Conservation (phyloP, 2,797 vertebrate genomes). For the Rhynchotus rufescens region DNA sequence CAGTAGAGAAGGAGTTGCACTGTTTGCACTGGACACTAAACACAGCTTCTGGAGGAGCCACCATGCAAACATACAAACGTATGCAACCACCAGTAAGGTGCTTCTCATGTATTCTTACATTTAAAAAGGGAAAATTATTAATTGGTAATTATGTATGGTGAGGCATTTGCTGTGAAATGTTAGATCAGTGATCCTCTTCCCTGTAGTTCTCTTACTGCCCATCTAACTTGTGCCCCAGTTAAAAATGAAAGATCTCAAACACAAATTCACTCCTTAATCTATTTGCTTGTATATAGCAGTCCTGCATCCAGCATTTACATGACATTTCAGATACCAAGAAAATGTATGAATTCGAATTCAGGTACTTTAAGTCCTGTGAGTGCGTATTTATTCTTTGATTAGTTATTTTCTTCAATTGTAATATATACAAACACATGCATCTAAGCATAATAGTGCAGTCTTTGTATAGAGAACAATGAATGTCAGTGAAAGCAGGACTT, state of each 20-base stretch:
- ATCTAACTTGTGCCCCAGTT: not conserved
- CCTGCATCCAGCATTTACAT: not conserved
- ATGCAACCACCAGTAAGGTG: not conserved
- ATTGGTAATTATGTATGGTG: not conserved
- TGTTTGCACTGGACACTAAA: not conserved
- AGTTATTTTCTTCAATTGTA: not conserved
- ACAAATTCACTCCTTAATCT: not conserved
- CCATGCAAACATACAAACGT: not conserved
- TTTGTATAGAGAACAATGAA: not conserved
- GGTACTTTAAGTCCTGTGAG: not conserved
- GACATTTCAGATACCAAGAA: not conserved
- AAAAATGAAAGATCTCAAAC: not conserved
- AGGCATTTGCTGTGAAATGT: not conserved
- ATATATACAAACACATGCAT: not conserved
- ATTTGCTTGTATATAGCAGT: not conserved
- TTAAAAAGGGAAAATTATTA: not conserved
- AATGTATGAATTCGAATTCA: not conserved
- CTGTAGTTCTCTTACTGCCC: constrained; percentile 15
- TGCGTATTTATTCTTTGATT: not conserved
- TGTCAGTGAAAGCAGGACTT: not conserved
- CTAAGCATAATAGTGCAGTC: not conserved
- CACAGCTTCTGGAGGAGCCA: not conserved
- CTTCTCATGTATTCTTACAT: not conserved
- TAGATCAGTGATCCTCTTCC: constrained; percentile 13
- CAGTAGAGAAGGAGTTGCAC: not conserved